Evolutionary conservation across 2,113 vertebrate species (phyloP), one percentile per base, ranked within the genome.

Genomic region (Madoqua kirkii): DNA sequence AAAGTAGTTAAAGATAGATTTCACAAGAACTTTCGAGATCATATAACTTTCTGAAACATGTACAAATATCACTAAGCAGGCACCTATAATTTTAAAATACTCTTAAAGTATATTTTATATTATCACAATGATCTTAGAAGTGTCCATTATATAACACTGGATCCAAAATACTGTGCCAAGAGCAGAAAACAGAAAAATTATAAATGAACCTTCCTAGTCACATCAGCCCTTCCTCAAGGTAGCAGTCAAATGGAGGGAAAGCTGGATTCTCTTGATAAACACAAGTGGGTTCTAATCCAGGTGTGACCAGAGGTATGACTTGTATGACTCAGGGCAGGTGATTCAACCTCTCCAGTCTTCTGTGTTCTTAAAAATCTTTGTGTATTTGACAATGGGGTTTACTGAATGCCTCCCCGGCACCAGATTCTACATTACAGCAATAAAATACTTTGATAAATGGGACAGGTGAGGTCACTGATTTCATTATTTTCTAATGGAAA

Each of bases 181-280:
- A 5, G 19, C 21, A 83, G 43, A 52, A 89, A 96, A 45, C 14
- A 6, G 4, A 36, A 89, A 45, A 48, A 54, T 6, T 14, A 43
- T 27, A 36, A 87, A 54, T 17, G 7, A 71, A 60, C 19, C 1
- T 89, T 55, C 13, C 10, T 1, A 11, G 29, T 5, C 48, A 71
- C 10, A 4, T 3, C 4, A 25, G 6, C 8, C 25, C 54, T 50
- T 40, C 60, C n/a, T 7, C 10, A 1, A 9, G 19, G n/a, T 29
- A n/a, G 43, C 48, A 55, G 9, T 43, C 27, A 31, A n/a, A 36
- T 17, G 33, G 48, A 57, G 2, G 13, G 14, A n/a, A 78, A n/a
- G 6, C 21, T 25, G 17, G 19, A 15, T 17, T 7, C 1, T 0
- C 0, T 45, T 11, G 3, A 52, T 29, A 57, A 50, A 57, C 4